Conservation (phyloP, 2,888 invertebrate species). For the Drosophila mulleri region DNA sequence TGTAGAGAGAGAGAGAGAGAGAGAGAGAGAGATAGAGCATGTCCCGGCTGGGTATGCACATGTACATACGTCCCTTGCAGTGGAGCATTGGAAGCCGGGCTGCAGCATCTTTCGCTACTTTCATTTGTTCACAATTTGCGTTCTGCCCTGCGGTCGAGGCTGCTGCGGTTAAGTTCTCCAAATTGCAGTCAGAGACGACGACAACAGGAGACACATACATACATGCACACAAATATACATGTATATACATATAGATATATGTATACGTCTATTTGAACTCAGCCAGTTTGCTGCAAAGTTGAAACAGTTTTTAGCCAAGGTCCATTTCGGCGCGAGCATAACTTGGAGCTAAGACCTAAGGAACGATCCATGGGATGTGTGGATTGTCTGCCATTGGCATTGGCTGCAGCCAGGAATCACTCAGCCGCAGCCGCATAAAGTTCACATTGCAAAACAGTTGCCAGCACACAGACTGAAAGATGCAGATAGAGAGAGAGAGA, state of each 20-base stretch:
- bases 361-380: slow-evolving; percentile 9
- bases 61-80: slow-evolving; percentile 48
- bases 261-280: slow-evolving; percentile 29
- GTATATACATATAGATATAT: slow-evolving; percentile 3
- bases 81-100: slow-evolving; percentile 18
- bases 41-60: slow-evolving; percentile 46
- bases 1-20: neutral
- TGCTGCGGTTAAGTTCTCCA: slow-evolving; percentile 75
- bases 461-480: slow-evolving; percentile 25
- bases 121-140: slow-evolving; percentile 78
- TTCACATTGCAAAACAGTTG: slow-evolving; percentile 73
- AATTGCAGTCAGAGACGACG: slow-evolving; percentile 76
- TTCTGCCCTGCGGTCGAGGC: slow-evolving; percentile 74
- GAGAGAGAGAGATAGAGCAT: slow-evolving; percentile 2
- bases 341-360: slow-evolving; percentile 26
- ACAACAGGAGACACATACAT: slow-evolving; percentile 49
- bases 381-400: slow-evolving; percentile 46
- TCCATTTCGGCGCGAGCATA: slow-evolving; percentile 48
- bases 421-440: slow-evolving; percentile 75
- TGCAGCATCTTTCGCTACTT: slow-evolving; percentile 71
- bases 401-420: slow-evolving; percentile 64
- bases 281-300: slow-evolving; percentile 39
- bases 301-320: slow-evolving; percentile 74
- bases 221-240: neutral
- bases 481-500: neutral